Evolutionary conservation across 2,113 vertebrate species (phyloP), one percentile per base, ranked within the genome.

Genomic region (Ptychochromis oligacanthus): DNA sequence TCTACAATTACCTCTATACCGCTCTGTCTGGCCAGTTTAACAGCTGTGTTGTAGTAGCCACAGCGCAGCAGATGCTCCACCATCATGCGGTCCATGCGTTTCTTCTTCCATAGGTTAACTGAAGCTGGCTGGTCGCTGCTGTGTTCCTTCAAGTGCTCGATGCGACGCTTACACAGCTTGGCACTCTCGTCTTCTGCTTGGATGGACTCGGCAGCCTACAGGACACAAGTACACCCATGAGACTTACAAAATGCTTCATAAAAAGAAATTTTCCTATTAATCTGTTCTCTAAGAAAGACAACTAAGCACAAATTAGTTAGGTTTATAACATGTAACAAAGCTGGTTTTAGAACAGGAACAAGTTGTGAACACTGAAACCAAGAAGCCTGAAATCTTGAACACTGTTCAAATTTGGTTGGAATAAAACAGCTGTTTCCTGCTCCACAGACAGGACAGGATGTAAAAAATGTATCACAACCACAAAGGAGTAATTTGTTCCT

Each of bases 31-130:
- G 98, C 98, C 74, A 99, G 95, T 90, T 98, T 99, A 3, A 99
- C 98, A 0, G 98, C 98, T 0, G 98, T 99, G 93, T 97, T 99
- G 94, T 99, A 99, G 94, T 99, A 99, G 82, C 98, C 98, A 0
- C 98, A 99, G 88, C 98, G 98, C 26, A 99, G 93, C 57, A 99
- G 96, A 57, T 99, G 98, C 46, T 99, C 98, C 93, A 97, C 98
- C 98, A 99, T 99, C 98, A 99, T 99, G 22, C 98, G 97, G 88
- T 99, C 98, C 98, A 99, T 99, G 62, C 98, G 97, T 17, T 99
- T 98, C 93, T 97, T 97, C 95, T 99, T 99, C 98, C 98, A 99
- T 94, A 98, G 94, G 87, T 97, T 97, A 52, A 97, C 97, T 0
- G 97, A 97, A 0, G 98, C 97, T 0, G 96, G 97, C 90, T 99